Evolutionary conservation across 2,888 invertebrate genomes (phyloP), one percentile per base, ranked within the genome.

Genomic region (Isotomurus palustris): DNA sequence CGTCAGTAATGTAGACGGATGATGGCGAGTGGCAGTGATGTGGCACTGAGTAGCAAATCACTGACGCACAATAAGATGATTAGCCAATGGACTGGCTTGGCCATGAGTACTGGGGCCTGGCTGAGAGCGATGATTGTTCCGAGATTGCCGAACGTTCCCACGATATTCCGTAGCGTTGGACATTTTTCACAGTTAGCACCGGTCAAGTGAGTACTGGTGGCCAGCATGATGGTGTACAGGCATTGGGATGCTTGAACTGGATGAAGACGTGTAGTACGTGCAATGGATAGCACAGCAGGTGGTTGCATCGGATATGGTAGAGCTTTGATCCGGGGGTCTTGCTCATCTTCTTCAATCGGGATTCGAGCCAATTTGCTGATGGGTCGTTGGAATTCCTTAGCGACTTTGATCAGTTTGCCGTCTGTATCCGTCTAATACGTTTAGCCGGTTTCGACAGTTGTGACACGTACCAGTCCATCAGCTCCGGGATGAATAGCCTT

Each of bases 401-500:
- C 25, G 1, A 3, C 19, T 5, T 44, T 48, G 1, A 3, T 1
- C 17, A 25, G 5, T 4, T 19, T 29, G 6, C 28, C 55, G 12
- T 19, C 3, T 10, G 1, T 8, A 8, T 24, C 14, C 3, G 21
- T 1, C n/a, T 28, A 21, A 6, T 21, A n/a, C 1, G 40, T 28
- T 3, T 17, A 17, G 1, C n/a, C 38, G 2, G 43, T 41, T 52
- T 63, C 59, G 6, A 55, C 17, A 1, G 60, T 63, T 0, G 36
- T 48, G 0, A 56, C 58, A 17, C 64, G 52, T 1, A 64, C 60
- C 1, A 53, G 48, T 1, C 51, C 40, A 27, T 64, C 53, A 0
- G 36, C n/a, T 1, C 60, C 60, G 10, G 60, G 57, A 47, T 55
- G 53, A 6, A 50, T 41, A 2, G n/a, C 14, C 19, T 19, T 28